These are phyloP conservation scores for Nannobrachium achirus DNA, from an alignment of 2,113 vertebrate species.

Conservation along the genomic window DNA sequence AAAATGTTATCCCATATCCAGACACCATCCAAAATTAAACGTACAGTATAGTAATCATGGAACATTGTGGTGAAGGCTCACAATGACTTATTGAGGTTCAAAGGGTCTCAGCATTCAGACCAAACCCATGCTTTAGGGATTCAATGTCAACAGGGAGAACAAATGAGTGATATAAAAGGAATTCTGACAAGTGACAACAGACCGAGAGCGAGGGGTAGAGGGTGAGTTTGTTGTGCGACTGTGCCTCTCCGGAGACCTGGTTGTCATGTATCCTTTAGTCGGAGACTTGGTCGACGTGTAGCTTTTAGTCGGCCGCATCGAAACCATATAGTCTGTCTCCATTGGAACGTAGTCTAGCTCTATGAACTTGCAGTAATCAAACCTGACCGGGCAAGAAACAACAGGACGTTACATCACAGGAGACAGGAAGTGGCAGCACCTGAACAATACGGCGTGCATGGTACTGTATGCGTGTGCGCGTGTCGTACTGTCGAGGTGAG, in stretches of 20 bases:
- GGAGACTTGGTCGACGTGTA: conserved; percentile 66
- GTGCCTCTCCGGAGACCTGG: conserved; percentile 74
- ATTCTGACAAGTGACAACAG: conserved; percentile 39
- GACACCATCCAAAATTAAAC: conserved; percentile 3
- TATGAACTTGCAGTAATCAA: conserved; percentile 86
- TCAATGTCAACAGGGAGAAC: conserved; percentile 23
- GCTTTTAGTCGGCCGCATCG: conserved; percentile 83
- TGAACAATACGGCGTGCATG: conserved; percentile 6
- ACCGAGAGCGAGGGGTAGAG: conserved; percentile 66
- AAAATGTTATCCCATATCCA: not conserved
- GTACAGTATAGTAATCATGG: conserved; percentile 5
- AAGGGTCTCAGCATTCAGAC: conserved; percentile 30
- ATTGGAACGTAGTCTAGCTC: conserved; percentile 85
- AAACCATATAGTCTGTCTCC: conserved; percentile 83
- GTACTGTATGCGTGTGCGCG: not conserved
- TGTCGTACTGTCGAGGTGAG: conserved; percentile 7
- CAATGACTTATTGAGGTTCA: not conserved
- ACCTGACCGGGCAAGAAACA: conserved; percentile 79
- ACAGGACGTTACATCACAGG: conserved; percentile 66
- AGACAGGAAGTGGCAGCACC: conserved; percentile 16
- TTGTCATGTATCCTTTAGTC: conserved; percentile 54
- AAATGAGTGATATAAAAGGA: not conserved
- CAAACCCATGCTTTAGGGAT: conserved; percentile 49
- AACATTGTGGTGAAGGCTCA: conserved; percentile 16
- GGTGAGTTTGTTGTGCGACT: conserved; percentile 71